Conservation (phyloP, 2,888 invertebrate genomes). For the Pseudococcus longispinus region DNA sequence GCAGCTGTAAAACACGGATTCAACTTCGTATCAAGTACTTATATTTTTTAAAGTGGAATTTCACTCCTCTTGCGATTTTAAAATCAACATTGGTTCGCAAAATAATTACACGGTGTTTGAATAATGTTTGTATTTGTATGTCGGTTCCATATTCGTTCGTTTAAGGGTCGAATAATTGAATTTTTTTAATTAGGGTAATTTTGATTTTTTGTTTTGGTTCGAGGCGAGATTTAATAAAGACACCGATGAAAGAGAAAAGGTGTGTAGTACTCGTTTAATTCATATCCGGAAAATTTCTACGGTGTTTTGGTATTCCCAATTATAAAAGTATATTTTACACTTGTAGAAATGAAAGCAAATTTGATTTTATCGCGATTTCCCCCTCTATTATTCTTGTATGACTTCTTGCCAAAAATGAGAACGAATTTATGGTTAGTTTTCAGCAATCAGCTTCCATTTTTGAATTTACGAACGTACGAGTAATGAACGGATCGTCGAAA, state of each 20-base stretch:
- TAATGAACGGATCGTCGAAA: neutral
- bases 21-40: conserved; percentile 48
- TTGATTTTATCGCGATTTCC: neutral
- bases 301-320: neutral
- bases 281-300: neutral
- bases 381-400: neutral
- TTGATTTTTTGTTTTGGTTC: neutral
- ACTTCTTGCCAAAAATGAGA: neutral
- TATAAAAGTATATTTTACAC: neutral
- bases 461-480: neutral
- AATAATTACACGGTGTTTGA: neutral
- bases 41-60: conserved; percentile 45
- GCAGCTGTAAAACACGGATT: conserved; percentile 51
- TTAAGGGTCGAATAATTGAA: neutral
- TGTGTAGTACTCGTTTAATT: neutral
- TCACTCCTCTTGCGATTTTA: conserved; percentile 37
- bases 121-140: neutral
- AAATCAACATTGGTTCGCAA: conserved; percentile 46
- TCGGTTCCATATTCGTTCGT: neutral
- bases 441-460: neutral
- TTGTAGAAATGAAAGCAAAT: neutral
- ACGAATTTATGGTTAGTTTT: neutral
- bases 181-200: neutral
- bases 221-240: neutral
- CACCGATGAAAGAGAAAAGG: neutral